Conservation (phyloP, 2,113 vertebrate genomes). For the Guaruba guarouba region DNA sequence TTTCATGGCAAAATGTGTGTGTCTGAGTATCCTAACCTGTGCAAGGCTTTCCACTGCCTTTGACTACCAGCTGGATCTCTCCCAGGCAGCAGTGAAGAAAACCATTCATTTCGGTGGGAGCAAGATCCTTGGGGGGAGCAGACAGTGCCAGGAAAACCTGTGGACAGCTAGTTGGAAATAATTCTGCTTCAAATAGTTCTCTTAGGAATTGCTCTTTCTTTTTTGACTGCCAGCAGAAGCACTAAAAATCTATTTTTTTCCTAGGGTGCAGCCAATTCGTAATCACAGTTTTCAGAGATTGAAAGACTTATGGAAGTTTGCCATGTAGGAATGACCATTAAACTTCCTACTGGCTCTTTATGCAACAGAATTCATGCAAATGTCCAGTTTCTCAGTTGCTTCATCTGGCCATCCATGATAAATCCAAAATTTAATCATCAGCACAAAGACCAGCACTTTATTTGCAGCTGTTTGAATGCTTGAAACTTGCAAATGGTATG, state of each 20-base stretch:
- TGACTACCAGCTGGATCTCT: not conserved
- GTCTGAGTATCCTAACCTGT: not conserved
- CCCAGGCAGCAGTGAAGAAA: not conserved
- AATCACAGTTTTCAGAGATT: not conserved
- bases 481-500: not conserved
- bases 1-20: not conserved
- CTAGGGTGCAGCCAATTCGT: not conserved
- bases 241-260: not conserved
- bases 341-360: not conserved
- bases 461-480: not conserved
- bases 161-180: slow-evolving; percentile 39
- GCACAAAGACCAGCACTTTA: not conserved
- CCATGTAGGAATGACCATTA: rapidly evolving
- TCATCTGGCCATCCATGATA: not conserved
- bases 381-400: not conserved
- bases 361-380: not conserved
- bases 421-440: not conserved
- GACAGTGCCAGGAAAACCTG: slow-evolving; percentile 36
- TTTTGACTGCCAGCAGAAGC: not conserved
- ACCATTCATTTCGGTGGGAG: not conserved
- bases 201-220: not conserved
- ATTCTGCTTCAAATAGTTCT: slow-evolving; percentile 15
- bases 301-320: not conserved
- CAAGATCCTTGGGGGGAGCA: not conserved
- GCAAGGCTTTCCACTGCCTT: not conserved